These are phyloP conservation scores for Hyperoplus immaculatus DNA, from an alignment of 2,797 vertebrate species.

Conservation along the genomic window DNA sequence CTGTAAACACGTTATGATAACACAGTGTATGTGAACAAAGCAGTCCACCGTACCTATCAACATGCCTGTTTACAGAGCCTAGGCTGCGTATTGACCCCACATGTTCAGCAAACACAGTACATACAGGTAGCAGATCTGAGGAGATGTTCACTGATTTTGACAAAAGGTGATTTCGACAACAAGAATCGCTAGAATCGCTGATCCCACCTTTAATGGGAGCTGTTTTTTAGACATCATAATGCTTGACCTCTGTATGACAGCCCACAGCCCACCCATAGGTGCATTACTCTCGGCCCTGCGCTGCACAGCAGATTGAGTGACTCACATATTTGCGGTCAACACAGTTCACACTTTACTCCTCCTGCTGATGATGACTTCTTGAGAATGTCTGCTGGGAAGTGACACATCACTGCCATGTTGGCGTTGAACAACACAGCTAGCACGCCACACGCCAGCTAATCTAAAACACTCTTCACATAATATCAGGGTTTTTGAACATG, in stretches of 20 bases:
- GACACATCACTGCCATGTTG: conserved; percentile 18
- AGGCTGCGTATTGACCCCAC: too few species aligned
- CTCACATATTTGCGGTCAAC: conserved; percentile 61
- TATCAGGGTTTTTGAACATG: background rate
- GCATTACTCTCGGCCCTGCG: conserved; percentile 28
- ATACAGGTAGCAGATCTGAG: too few species aligned
- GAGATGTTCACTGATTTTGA: too few species aligned
- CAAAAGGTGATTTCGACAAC: too few species aligned
- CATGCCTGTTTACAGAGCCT: too few species aligned
- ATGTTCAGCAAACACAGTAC: too few species aligned
- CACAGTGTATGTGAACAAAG: too few species aligned
- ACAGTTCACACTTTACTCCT: conserved; percentile 55
- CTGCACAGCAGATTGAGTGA: conserved; percentile 56
- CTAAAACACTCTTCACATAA: background rate
- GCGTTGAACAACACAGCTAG: conserved; percentile 12
- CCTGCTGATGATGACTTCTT: conserved; percentile 51
- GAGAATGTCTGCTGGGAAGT: conserved; percentile 48
- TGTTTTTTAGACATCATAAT: conserved; percentile 30
- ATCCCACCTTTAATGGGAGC: conserved; percentile 25
- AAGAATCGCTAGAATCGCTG: too few species aligned
- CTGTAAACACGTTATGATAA: too few species aligned
- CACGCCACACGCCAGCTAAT: background rate
- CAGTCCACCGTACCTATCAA: too few species aligned
- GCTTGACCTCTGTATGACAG: conserved; percentile 37
- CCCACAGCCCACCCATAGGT: conserved; percentile 56